Conservation (phyloP, 1,140 invertebrate genomes). For the Anagrus nilaparvatae region DNA sequence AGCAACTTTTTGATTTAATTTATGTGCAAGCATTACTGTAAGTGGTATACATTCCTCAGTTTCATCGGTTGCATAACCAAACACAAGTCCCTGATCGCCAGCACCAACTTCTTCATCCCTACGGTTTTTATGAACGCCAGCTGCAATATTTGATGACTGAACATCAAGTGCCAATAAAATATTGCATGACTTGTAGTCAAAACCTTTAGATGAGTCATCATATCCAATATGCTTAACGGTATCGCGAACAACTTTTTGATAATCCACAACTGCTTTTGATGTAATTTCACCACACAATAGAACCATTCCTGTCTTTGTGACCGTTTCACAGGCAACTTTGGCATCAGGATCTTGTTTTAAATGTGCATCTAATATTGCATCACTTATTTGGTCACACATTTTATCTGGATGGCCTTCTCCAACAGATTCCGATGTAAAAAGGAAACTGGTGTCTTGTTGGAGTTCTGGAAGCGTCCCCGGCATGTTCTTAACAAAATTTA, state of each 20-base stretch:
- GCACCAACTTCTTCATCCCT: constrained; percentile 95
- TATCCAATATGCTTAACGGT: constrained; percentile 97
- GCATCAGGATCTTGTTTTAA: constrained; percentile 92
- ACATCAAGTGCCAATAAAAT: constrained; percentile 94
- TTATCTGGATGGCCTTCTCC: constrained; percentile 99
- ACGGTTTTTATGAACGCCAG: constrained; percentile 91
- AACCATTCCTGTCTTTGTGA: constrained; percentile 80
- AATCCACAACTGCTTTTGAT: constrained; percentile 88
- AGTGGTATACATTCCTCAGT: constrained; percentile 98
- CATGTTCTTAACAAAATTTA: constrained; percentile 41
- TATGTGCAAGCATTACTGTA: constrained; percentile 90
- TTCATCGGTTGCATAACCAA: constrained; percentile 92
- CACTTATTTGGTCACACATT: constrained; percentile 99
- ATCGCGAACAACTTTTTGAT: constrained; percentile 90
- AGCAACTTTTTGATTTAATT: constrained; percentile 86
- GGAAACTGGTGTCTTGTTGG: constrained; percentile 77
- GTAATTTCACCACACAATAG: constrained; percentile 79
- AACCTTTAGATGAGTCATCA: constrained; percentile 93
- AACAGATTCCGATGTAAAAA: constrained; percentile 98
- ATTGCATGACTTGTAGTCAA: constrained; percentile 99
- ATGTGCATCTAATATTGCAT: constrained; percentile 97
- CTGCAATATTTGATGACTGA: constrained; percentile 96
- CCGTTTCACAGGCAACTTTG: constrained; percentile 95
- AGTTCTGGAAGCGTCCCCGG: constrained; percentile 63
- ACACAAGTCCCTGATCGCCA: constrained; percentile 96